phyloP scores from a whole-genome alignment of 2,113 vertebrate genomes.

The Argyrosomus japonicus region DNA sequence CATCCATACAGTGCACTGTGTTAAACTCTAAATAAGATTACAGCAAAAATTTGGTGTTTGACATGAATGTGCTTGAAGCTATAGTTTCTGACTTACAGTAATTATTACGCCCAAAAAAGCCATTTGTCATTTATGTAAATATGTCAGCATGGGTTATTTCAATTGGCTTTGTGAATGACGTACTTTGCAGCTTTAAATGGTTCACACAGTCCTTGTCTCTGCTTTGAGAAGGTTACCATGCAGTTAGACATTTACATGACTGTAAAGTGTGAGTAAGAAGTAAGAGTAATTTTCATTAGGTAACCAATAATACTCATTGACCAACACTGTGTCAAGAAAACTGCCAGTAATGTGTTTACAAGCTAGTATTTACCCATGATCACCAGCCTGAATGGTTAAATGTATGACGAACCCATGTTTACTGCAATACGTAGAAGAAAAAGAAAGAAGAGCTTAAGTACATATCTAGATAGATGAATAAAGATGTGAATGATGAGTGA shows the following conservation, averaged over 20 bases:
- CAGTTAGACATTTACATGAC: neutral
- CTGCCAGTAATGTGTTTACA: neutral
- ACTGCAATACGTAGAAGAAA: neutral
- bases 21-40: too few species aligned
- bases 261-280: neutral
- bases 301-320: too few species aligned
- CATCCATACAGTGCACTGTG: too few species aligned
- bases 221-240: neutral
- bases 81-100: neutral
- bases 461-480: neutral
- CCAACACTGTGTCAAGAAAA: neutral
- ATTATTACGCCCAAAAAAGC: neutral
- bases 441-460: neutral
- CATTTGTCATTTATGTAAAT: neutral
- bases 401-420: neutral
- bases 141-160: too few species aligned
- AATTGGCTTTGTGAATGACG: too few species aligned
- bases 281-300: too few species aligned
- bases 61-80: neutral
- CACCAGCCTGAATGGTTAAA: neutral
- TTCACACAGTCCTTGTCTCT: neutral
- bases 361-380: neutral
- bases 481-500: neutral
- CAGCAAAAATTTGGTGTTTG: neutral
- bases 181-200: neutral